Conservation (phyloP, 2,113 vertebrate species). For the Centropus unirufus region DNA sequence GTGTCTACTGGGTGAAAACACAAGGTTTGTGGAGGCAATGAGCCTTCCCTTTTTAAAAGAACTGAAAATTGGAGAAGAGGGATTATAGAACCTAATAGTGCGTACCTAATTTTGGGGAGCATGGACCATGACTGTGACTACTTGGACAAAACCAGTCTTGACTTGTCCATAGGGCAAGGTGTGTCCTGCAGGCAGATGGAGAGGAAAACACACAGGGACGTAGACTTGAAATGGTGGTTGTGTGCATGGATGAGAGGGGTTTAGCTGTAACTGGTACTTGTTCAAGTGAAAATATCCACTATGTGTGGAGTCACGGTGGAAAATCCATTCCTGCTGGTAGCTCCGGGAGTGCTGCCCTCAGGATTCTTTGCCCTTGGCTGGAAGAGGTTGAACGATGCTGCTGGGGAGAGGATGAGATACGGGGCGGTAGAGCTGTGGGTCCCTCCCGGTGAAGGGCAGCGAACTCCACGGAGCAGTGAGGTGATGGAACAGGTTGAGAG, state of each 20-base stretch:
- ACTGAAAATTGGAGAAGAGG: background rate
- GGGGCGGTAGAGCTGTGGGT: background rate
- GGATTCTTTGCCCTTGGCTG: background rate
- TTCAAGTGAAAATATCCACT: rapidly evolving
- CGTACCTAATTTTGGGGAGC: background rate
- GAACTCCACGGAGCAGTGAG: background rate
- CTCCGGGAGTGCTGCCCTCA: background rate
- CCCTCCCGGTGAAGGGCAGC: background rate
- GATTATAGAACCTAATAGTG: background rate
- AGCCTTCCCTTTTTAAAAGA: background rate
- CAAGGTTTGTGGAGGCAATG: background rate
- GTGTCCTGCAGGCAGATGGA: background rate
- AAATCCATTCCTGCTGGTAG: rapidly evolving
- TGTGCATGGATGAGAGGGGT: rapidly evolving
- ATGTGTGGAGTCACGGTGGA: rapidly evolving
- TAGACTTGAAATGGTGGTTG: background rate
- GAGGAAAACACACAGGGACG: background rate
- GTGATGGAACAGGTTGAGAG: no score
- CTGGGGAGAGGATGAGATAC: background rate
- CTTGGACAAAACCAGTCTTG: background rate
- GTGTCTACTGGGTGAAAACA: background rate
- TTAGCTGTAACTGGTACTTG: background rate
- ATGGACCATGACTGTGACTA: background rate
- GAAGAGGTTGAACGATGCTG: background rate
- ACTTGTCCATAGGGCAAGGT: background rate